Percentiles rank a stretch among this genome's conserved stretches.
Conservation (phyloP, 2,113 vertebrate genomes). For the Lynx canadensis region DNA sequence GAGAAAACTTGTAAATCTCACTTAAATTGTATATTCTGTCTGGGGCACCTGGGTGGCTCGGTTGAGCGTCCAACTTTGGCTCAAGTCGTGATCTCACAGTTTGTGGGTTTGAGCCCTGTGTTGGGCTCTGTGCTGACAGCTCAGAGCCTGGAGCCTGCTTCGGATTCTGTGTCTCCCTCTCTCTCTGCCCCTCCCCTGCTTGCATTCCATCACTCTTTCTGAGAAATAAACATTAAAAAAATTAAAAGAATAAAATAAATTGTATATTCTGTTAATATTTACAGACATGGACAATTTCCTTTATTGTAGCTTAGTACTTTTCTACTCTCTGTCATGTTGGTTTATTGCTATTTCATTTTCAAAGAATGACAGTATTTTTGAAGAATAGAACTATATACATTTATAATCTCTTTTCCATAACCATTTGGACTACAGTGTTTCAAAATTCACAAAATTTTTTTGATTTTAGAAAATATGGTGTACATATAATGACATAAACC, state of each 20-base stretch:
- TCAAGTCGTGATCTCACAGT: too few relatives aligned
- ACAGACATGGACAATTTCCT: slow-evolving; percentile 31
- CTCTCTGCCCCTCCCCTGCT: too few relatives aligned
- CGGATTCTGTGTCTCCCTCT: too few relatives aligned
- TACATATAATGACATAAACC: not conserved
- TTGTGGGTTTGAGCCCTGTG: too few relatives aligned
- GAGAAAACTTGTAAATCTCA: slow-evolving; percentile 3
- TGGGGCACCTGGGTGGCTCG: too few relatives aligned
- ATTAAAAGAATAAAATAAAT: not conserved
- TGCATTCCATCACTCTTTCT: too few relatives aligned
- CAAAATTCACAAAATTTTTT: slow-evolving; percentile 39
- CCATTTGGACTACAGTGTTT: slow-evolving; percentile 21
- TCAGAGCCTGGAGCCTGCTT: too few relatives aligned
- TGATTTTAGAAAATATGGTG: slow-evolving; percentile 36
- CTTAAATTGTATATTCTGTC: slow-evolving; percentile 8
- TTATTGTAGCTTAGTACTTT: slow-evolving; percentile 26
- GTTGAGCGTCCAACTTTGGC: too few relatives aligned
- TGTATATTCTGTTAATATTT: slow-evolving; percentile 10
- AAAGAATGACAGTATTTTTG: slow-evolving; percentile 44
- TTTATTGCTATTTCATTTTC: slow-evolving; percentile 51
- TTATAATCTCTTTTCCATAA: slow-evolving; percentile 19
- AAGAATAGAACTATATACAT: not conserved
- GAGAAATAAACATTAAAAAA: too few relatives aligned
- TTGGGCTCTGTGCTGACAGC: too few relatives aligned
- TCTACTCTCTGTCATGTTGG: not conserved